Base-by-base conservation (phyloP, 2,888 invertebrate genomes). In the Ophioninae sp. region DNA sequence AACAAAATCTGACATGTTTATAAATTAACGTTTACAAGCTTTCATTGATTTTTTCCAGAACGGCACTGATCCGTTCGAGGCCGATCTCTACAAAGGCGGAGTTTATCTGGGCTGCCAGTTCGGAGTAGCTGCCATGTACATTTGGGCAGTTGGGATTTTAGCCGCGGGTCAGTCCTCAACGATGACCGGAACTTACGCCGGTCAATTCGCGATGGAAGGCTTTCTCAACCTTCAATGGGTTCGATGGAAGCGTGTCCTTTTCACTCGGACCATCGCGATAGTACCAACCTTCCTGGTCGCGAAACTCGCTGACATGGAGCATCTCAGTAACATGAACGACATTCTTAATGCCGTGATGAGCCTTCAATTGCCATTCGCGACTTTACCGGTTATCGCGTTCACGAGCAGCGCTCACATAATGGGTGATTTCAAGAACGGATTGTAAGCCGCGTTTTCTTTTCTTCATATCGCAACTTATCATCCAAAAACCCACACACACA, bases 191-290 rank as follows among this genome's bases (percentile, higher is more conserved):
- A 97, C 97, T 0, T 97, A 97, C 91, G 96, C 97, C n/a, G 97
- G 97, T 0, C 97, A 97, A 91, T 97, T 97, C 92, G 96, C 96
- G 0, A 97, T 97, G 97, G 97, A 97, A 94, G 97, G 97, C 13
- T 98, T 98, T 91, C 93, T 98, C 23, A 96, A 97, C 90, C 93
- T 98, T 20, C 95, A 96, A 88, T 98, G 97, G 97, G 95, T 96
- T 0, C 94, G 97, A 59, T 98, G 98, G 98, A 96, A 96, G 93
- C 93, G 98, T 90, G 97, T 98, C 0, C 93, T 97, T 23, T 94
- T 98, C 87, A 98, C 98, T 0, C 95, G 98, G 87, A 94, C 95
- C 7, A 96, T 98, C 87, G 98, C 98, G 39, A 97, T 98, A 85
- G 92, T 95, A 8, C 94, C 94, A 1, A 96, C 96, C 0, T 96